These are phyloP conservation scores for Boleophthalmus pectinirostris DNA, from an alignment of 2,113 vertebrate genomes.

Conservation along the genomic window DNA sequence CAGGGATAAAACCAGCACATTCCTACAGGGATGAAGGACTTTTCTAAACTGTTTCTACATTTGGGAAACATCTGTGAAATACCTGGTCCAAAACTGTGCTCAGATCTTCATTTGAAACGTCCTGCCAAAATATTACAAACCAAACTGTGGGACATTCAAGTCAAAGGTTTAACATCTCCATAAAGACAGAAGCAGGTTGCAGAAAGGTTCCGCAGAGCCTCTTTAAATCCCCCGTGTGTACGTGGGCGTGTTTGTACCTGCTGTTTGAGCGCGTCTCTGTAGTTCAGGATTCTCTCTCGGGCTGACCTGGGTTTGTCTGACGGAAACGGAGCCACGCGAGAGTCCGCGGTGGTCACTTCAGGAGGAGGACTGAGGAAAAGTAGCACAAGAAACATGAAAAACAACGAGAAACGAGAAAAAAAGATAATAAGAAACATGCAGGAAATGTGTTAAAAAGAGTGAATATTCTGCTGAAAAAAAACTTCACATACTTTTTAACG, in stretches of 20 bases:
- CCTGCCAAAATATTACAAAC: slow-evolving; percentile 61
- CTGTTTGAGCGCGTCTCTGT: slow-evolving; percentile 85
- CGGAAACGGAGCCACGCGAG: slow-evolving; percentile 65
- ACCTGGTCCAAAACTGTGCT: slow-evolving; percentile 45
- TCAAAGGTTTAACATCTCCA: too few species aligned
- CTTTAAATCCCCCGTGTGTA: not conserved
- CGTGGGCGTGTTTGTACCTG: slow-evolving; percentile 78
- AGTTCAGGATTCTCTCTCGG: slow-evolving; percentile 74
- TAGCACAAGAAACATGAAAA: slow-evolving; percentile 19
- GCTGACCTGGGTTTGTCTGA: slow-evolving; percentile 75
- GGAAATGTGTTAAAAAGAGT: too few species aligned
- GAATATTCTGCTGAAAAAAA: too few species aligned
- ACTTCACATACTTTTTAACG: too few species aligned
- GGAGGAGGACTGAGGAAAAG: slow-evolving; percentile 43
- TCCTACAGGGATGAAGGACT: not conserved
- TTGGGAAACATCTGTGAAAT: slow-evolving; percentile 9
- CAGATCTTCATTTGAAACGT: slow-evolving; percentile 33
- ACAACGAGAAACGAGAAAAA: too few species aligned
- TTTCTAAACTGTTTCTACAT: not conserved
- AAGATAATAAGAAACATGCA: too few species aligned
- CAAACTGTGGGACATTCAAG: not conserved
- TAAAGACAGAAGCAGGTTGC: too few species aligned
- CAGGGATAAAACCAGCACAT: not conserved
- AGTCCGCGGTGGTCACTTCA: slow-evolving; percentile 41
- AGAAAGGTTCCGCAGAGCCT: not conserved